Evolutionary conservation across 2,113 vertebrate genomes (phyloP), one percentile per base, ranked within the genome.

Genomic region (Pitta sordida): DNA sequence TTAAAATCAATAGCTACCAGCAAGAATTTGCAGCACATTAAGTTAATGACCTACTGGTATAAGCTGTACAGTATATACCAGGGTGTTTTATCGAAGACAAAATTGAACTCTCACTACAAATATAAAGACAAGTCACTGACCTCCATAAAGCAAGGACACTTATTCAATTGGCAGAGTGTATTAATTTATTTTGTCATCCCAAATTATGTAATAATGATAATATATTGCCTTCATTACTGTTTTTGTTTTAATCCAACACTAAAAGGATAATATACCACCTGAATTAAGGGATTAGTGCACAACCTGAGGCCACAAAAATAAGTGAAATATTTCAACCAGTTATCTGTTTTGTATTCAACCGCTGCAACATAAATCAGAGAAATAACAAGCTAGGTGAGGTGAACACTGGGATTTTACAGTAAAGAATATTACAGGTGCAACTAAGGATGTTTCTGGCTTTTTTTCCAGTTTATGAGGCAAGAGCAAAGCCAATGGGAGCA

Each of bases 1-100:
- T 95, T 84, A 79, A 89, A 96, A 91, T 92, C 90, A 88, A 92
- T 91, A 95, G 23, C 91, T 95, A n/a, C 56, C 37, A 86, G 76
- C 13, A 64, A 93, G 70, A 88, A 90, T 92, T 86, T 68, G 69
- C 19, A 84, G 34, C 2, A 1, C 27, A 69, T 94, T 91, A 89
- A 82, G 32, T 71, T 94, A 92, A 84, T 82, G 46, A 84, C 65
- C 20, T 84, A 48, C 32, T 73, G 17, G 17, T 82, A 21, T 55
- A 88, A 81, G 34, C 7, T 53, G 7, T 36, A 55, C 13, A 52
- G 26, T 58, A 29, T 36, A 83, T 52, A 60, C 8, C 20, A 83
- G 15, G 21, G 30, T 70, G 49, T 43, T 88, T 41, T 86, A 51
- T 65, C 64, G 78, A 91, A 86, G 68, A 58, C 2, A 78, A 85